Evolutionary conservation across 1,140 invertebrate genomes (phyloP), one percentile per base, ranked within the genome.

Genomic region (Dreissena rostriformis): DNA sequence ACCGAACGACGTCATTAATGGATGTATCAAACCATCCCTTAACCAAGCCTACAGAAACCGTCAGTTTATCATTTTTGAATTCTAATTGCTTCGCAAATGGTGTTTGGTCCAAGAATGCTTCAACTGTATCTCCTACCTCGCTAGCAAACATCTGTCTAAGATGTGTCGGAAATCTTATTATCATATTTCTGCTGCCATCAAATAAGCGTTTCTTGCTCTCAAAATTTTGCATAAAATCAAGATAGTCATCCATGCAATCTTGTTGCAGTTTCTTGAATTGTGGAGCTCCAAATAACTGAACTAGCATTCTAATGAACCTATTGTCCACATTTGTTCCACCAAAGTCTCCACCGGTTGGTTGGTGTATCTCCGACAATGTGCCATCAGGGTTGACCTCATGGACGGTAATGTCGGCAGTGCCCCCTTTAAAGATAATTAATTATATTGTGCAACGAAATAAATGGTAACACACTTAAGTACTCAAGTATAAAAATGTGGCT

Each of bases 161-260:
- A 0, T 14, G 11, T 8, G 14, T 1, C 11, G 80, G 70, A 53
- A 82, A 55, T 17, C 66, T 66, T 24, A 74, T 28, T 14, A 4
- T 26, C n/a, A 66, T 49, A 14, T 49, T 17, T 52, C 29, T 24
- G 14, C 57, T 24, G 6, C 72, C 57, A 74, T 82, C 49, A 73
- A 82, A 82, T 1, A 51, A 65, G 0, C 57, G 28, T 51, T 82
- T 82, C 55, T 82, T 82, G 15, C 51, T 49, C 24, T 82, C 80
- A 67, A 82, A 82, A 26, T 82, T 57, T n/a, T 28, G n/a, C 70
- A 74, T 74, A 7, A 82, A 26, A n/a, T 82, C 80, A 70, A 28
- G 74, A 39, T 82, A 82, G 11, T 82, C 80, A 14, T 52, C 55
- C 39, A 52, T 82, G 28, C 53, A 15, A 0, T 82, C 17, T 17